Percentiles rank a stretch among this genome's conserved stretches.
Conservation (phyloP, 2,888 invertebrate species). For the Acleris emargana region DNA sequence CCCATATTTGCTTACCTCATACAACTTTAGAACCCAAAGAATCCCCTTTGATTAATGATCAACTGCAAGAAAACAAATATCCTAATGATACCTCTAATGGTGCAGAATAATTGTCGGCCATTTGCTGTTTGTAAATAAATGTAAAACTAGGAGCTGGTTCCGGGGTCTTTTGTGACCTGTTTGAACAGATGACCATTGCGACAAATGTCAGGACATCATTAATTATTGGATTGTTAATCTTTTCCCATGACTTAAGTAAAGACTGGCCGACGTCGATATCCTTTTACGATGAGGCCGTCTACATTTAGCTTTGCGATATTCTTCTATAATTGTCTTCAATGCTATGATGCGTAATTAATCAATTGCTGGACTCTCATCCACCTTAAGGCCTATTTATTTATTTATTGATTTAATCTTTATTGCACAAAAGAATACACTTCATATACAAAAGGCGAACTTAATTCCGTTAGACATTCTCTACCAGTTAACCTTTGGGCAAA, state of each 20-base stretch:
- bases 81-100: slow-evolving; percentile 40
- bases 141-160: slow-evolving; percentile 4
- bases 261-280: background rate
- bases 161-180: slow-evolving; percentile 25
- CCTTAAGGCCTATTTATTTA: too few relatives aligned
- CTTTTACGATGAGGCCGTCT: too few relatives aligned
- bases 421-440: too few relatives aligned
- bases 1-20: slow-evolving; percentile 30
- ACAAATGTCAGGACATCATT: slow-evolving; percentile 32
- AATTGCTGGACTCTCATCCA: too few relatives aligned
- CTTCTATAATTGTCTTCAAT: too few relatives aligned
- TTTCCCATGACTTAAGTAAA: slow-evolving; percentile 13
- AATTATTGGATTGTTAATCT: slow-evolving; percentile 27
- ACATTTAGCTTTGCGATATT: too few relatives aligned
- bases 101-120: slow-evolving; percentile 36
- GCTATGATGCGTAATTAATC: too few relatives aligned
- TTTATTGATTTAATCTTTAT: too few relatives aligned
- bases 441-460: too few relatives aligned
- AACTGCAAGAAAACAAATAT: slow-evolving; percentile 31
- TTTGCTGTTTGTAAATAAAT: slow-evolving; percentile 30
- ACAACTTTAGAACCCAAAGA: slow-evolving; percentile 18
- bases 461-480: too few relatives aligned
- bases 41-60: slow-evolving; percentile 33
- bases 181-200: slow-evolving; percentile 32
- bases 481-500: too few relatives aligned